Conservation (phyloP, 2,888 invertebrate genomes). For the Eilema griseolum region DNA sequence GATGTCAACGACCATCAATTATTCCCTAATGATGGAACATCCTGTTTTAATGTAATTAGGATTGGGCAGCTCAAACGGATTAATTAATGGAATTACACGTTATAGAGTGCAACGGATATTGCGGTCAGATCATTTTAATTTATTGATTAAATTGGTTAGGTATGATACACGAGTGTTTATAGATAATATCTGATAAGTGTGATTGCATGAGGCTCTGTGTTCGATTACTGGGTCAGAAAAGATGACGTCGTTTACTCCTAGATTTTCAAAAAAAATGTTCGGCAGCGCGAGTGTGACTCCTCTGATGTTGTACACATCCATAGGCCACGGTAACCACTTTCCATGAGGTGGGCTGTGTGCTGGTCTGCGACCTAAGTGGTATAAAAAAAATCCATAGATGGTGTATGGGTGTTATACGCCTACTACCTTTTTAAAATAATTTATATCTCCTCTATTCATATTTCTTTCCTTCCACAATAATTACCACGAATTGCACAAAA, state of each 20-base stretch:
- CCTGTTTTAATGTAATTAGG: slow-evolving; percentile 10
- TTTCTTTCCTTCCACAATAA: neutral
- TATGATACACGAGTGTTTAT: neutral
- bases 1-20: slow-evolving; percentile 7
- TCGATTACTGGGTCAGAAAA: too few relatives aligned
- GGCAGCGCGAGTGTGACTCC: too few relatives aligned
- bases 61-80: slow-evolving; percentile 4
- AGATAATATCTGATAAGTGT: neutral
- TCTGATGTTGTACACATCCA: too few relatives aligned
- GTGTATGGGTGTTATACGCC: too few relatives aligned
- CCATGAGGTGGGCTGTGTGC: too few relatives aligned
- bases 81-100: slow-evolving; percentile 7
- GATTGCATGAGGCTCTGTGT: neutral
- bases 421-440: too few relatives aligned
- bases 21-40: slow-evolving; percentile 3
- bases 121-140: slow-evolving; percentile 10
- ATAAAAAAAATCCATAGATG: too few relatives aligned
- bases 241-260: too few relatives aligned
- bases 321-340: too few relatives aligned
- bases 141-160: slow-evolving; percentile 7
- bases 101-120: slow-evolving; percentile 5
- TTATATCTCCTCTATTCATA: too few relatives aligned
- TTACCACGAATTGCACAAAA: neutral
- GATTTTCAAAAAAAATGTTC: too few relatives aligned
- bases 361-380: too few relatives aligned